A percentile compares a stretch with the other conserved stretches of the same genome.
phyloP scores from a whole-genome alignment of 2,888 invertebrate genomes.

The Torymus texanus region DNA sequence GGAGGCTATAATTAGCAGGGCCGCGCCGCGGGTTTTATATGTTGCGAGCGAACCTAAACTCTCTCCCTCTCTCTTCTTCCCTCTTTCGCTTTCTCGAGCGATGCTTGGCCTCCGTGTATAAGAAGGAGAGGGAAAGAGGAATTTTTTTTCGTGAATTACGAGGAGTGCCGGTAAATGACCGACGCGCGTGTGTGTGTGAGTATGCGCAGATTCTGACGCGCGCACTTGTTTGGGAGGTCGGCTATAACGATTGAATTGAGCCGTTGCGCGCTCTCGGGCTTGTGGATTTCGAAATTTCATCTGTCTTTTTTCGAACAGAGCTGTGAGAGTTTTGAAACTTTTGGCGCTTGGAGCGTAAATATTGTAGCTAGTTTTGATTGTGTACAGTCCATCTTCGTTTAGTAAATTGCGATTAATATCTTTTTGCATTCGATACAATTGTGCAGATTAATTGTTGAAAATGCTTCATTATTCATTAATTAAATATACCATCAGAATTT shows the following conservation, averaged over 20 bases:
- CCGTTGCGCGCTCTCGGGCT: background rate
- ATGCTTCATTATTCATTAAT: no score
- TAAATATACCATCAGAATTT: no score
- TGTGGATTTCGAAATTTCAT: background rate
- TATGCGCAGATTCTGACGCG: background rate
- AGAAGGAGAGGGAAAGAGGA: background rate
- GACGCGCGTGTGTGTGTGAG: background rate
- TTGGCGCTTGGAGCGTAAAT: no score
- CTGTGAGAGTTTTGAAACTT: no score
- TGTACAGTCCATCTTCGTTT: no score
- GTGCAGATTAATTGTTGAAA: no score
- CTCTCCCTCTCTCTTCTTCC: background rate
- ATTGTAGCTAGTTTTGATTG: no score
- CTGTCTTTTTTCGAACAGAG: background rate
- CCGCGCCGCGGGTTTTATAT: conserved; percentile 35
- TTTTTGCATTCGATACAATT: no score
- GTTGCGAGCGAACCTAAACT: conserved; percentile 26
- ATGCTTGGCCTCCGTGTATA: background rate
- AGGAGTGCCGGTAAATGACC: conserved; percentile 26
- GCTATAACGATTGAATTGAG: conserved; percentile 28
- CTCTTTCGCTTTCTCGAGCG: no score
- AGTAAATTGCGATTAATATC: no score
- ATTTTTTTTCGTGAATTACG: conserved; percentile 37
- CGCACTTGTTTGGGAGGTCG: conserved; percentile 4
- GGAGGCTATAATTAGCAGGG: conserved; percentile 73